Base-by-base conservation (phyloP, 2,888 invertebrate genomes). In the Drosophila merina region DNA sequence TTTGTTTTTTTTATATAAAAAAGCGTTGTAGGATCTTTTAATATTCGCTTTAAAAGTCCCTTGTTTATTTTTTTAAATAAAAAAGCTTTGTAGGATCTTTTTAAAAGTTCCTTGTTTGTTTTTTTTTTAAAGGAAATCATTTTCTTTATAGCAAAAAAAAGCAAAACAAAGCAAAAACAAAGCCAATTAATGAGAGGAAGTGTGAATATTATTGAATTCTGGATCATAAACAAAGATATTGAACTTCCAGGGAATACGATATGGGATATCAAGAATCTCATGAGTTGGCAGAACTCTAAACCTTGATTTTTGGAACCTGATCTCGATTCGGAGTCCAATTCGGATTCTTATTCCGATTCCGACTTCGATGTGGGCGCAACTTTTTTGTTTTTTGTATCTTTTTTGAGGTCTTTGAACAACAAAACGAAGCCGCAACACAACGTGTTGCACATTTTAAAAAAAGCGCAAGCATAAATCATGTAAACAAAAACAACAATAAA, bases 401-500 rank as follows among this genome's bases (percentile, higher is more conserved):
- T n/a, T 44, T 50, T 44, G 40, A 66, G 57, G 79, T 84, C 85
- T 75, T 84, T 80, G 81, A 77, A 77, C 77, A 70, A 50, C 66
- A 33, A 52, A 14, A 20, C 14, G 7, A 44, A 54, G 14, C 40
- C 44, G 44, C 57, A 52, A 62, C 9, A 9, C 36, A 28, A 52
- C 69, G 47, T 68, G 57, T 9, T 66, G 69, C 66, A 68, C 66
- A 68, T 66, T 72, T 72, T 8, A 33, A 31, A 14, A 14, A 54
- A 72, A 57, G 51, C 50, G 64, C 67, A 49, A 71, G 73, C 73
- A 73, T 73, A 74, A 72, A 72, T 72, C 54, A 56, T 73, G 63
- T 66, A 58, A 74, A 47, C 40, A 51, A 62, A 14, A 33, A 33
- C 0, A 28, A 28, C 2, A 28, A 28, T 1, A 20, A 20, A 20